A percentile compares a stretch with the other conserved stretches of the same genome.
phyloP scores from a whole-genome alignment of 2,113 vertebrate genomes.

The Chascanopsetta lugubris region DNA sequence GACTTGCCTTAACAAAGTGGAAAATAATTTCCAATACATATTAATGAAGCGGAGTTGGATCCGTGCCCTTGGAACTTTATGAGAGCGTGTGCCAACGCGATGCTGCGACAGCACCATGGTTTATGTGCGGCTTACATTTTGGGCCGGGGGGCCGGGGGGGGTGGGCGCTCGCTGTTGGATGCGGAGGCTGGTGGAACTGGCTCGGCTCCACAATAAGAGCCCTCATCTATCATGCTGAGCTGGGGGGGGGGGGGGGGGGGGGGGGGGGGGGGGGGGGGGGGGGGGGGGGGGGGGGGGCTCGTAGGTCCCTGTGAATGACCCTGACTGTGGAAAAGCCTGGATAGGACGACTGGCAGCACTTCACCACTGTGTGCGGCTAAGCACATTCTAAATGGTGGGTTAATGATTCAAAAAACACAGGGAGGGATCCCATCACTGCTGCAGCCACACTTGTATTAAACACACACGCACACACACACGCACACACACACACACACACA shows the following conservation, averaged over 20 bases:
- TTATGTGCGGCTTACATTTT: conserved; percentile 52
- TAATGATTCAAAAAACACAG: conserved; percentile 50
- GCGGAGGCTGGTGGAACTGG: conserved; percentile 12
- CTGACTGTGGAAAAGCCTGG: conserved; percentile 49
- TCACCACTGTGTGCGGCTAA: conserved; percentile 34
- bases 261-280: conserved; percentile 43
- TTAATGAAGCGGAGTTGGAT: conserved; percentile 79
- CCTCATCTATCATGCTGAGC: conserved; percentile 70
- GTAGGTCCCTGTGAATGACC: conserved; percentile 53
- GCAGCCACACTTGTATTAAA: neutral
- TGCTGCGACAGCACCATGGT: conserved; percentile 61
- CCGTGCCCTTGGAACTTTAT: conserved; percentile 79
- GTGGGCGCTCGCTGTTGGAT: too few relatives aligned
- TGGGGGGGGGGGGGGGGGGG: conserved; percentile 50
- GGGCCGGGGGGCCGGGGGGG: too few relatives aligned
- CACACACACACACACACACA: conserved; percentile 3
- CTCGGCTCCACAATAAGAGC: conserved; percentile 56
- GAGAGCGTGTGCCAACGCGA: conserved; percentile 54
- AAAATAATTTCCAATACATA: conserved; percentile 84
- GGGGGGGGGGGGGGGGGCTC: conserved; percentile 51
- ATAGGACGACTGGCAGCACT: conserved; percentile 24
- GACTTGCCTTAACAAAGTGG: conserved; percentile 75
- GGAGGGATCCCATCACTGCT: conserved; percentile 19
- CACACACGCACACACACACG: conserved; percentile 1
- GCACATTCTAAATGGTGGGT: conserved; percentile 38